phyloP scores from a whole-genome alignment of 2,113 vertebrate species.

The Larimichthys polyactis region DNA sequence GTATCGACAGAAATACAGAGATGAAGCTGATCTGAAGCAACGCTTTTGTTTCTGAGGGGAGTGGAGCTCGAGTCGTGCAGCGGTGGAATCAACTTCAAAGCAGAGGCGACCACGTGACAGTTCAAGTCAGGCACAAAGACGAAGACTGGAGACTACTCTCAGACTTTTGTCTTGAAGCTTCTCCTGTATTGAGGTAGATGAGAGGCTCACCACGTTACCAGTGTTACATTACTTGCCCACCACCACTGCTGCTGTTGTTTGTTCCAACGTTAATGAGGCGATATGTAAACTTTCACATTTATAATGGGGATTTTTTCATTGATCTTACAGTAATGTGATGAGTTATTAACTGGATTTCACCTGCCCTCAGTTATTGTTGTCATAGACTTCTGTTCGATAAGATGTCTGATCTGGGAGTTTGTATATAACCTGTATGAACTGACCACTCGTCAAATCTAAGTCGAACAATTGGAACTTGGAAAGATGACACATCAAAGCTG shows the following conservation, averaged over 20 bases:
- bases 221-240: too few relatives aligned
- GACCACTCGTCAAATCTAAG: not conserved
- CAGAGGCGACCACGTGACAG: not conserved
- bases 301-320: too few relatives aligned
- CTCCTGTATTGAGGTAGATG: not conserved
- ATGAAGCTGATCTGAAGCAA: not conserved
- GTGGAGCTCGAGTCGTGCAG: not conserved
- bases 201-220: not conserved
- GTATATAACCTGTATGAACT: not conserved
- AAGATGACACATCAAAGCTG: not conserved
- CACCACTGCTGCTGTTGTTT: too few relatives aligned
- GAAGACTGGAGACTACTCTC: not conserved
- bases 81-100: not conserved
- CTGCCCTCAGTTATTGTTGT: too few relatives aligned
- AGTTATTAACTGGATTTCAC: too few relatives aligned
- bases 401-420: not conserved
- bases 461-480: too few relatives aligned
- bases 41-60: not conserved
- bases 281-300: too few relatives aligned
- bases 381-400: not conserved
- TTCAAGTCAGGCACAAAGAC: too few relatives aligned
- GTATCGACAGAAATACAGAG: not conserved
- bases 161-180: not conserved
- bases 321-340: too few relatives aligned
- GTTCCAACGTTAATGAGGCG: too few relatives aligned